A percentile compares a stretch with the other conserved stretches of the same genome.
phyloP scores from a whole-genome alignment of 2,888 invertebrate species.

The Volucella bombylans region DNA sequence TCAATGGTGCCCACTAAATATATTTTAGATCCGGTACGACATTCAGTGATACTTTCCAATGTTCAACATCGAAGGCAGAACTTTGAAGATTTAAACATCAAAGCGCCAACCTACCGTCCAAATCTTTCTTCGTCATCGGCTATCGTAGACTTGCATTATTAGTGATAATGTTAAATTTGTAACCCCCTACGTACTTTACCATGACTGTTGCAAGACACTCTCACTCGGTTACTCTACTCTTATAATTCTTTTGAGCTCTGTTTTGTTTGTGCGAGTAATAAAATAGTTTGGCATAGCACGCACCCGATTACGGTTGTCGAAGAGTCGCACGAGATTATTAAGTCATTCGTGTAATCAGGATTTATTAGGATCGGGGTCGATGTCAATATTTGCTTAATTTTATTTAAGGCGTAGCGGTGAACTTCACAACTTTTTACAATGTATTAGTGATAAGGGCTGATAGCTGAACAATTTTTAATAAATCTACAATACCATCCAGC shows the following conservation, averaged over 20 bases:
- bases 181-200: neutral
- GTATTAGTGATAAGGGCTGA: neutral
- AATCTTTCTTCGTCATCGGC: neutral
- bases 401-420: neutral
- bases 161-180: neutral
- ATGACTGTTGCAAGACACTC: slow-evolving; percentile 22
- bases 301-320: too few relatives aligned
- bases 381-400: slow-evolving; percentile 1
- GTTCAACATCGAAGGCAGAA: slow-evolving; percentile 57
- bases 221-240: slow-evolving; percentile 29
- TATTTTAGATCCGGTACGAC: slow-evolving; percentile 75
- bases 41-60: slow-evolving; percentile 63
- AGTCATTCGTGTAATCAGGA: slow-evolving; percentile 8
- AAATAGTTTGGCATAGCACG: too few relatives aligned
- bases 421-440: neutral
- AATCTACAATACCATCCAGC: too few relatives aligned
- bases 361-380: slow-evolving; percentile 9
- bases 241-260: slow-evolving; percentile 29
- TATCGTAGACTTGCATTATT: slow-evolving; percentile 6
- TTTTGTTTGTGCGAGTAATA: slow-evolving; percentile 28
- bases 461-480: neutral
- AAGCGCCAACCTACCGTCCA: slow-evolving; percentile 68
- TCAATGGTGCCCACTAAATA: neutral
- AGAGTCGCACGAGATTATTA: slow-evolving; percentile 32
- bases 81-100: slow-evolving; percentile 71